Base-by-base conservation (phyloP, 2,888 invertebrate species). In the Drosophila stalkeri region DNA sequence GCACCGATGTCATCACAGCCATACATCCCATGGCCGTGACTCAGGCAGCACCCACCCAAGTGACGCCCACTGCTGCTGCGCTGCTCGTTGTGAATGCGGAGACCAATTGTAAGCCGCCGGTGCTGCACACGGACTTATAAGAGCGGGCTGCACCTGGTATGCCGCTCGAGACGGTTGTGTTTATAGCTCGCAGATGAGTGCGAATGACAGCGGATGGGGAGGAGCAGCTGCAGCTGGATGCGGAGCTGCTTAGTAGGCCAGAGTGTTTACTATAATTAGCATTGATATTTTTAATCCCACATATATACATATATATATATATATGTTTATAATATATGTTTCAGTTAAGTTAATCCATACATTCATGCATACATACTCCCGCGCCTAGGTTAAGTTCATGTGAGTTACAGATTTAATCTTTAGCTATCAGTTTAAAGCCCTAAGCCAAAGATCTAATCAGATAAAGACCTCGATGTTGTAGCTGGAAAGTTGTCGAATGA, bases 41-140 rank as follows among this genome's bases (percentile, higher is more conserved):
- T 5, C 70, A 65, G 6, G 66, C 41, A 3, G 11, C 56, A 27
- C 35, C 23, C 14, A 31, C 55, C 11, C 54, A 43, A 43, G 39
- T 47, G 18, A 33, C 69, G 4, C 44, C 55, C 1, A 66, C 39
- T 4, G 65, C 73, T 46, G 64, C 77, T 12, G 66, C 79, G 14
- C 37, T 82, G 27, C 71, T 86, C 18, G 79, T 88, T 27, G 82
- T 78, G 14, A 81, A 81, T 51, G 75, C 82, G 20, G 89, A 85
- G 63, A 81, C 80, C 51, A 79, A 78, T 77, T 79, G 77, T 60
- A 90, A 89, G 57, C 88, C 91, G 4, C 90, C 92, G 0, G 92
- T 92, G 3, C 79, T 92, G 37, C 92, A 92, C 59, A 92, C 92
- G 23, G 92, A 92, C 62, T 91, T 92, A 91, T 92, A 92, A 92